A percentile compares a stretch with the other conserved stretches of the same genome.
Conservation (phyloP, 2,888 invertebrate species). For the Cyclophora punctaria region DNA sequence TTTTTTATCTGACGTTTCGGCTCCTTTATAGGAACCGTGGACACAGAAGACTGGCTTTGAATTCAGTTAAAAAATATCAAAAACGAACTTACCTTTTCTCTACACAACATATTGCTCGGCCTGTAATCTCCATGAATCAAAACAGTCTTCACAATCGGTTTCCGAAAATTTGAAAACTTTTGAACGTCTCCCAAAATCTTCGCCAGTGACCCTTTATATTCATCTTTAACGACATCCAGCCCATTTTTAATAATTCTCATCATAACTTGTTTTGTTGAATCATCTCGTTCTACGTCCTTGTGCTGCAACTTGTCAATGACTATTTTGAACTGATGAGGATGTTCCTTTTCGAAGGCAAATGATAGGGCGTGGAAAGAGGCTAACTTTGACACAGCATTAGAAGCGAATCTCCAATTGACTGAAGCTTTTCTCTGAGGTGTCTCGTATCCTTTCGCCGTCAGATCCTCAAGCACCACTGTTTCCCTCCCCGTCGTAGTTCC, state of each 20-base stretch:
- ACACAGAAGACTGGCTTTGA: too few relatives aligned
- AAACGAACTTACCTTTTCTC: slow-evolving; percentile 15
- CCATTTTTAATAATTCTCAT: slow-evolving; percentile 18
- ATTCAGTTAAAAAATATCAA: too few relatives aligned
- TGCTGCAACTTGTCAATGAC: slow-evolving; percentile 16
- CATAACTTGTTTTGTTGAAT: slow-evolving; percentile 13
- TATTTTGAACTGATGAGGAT: slow-evolving; percentile 30
- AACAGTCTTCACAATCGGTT: slow-evolving; percentile 28
- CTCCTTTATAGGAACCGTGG: too few relatives aligned
- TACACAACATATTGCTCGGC: slow-evolving; percentile 34
- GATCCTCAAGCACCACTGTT: slow-evolving; percentile 40
- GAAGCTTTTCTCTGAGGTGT: slow-evolving; percentile 23
- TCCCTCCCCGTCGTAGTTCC: slow-evolving; percentile 26
- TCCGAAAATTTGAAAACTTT: slow-evolving; percentile 18
- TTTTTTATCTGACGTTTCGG: too few relatives aligned
- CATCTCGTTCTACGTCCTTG: neutral
- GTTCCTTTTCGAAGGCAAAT: slow-evolving; percentile 39
- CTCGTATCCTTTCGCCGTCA: slow-evolving; percentile 31
- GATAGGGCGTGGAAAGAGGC: slow-evolving; percentile 53
- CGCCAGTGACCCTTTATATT: slow-evolving; percentile 22
- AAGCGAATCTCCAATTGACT: slow-evolving; percentile 37
- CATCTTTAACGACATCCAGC: slow-evolving; percentile 23
- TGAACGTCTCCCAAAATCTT: slow-evolving; percentile 17
- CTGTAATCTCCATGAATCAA: slow-evolving; percentile 44
- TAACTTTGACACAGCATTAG: slow-evolving; percentile 29